phyloP scores from a whole-genome alignment of 2,888 invertebrate species.

The Agrotis segetum region DNA sequence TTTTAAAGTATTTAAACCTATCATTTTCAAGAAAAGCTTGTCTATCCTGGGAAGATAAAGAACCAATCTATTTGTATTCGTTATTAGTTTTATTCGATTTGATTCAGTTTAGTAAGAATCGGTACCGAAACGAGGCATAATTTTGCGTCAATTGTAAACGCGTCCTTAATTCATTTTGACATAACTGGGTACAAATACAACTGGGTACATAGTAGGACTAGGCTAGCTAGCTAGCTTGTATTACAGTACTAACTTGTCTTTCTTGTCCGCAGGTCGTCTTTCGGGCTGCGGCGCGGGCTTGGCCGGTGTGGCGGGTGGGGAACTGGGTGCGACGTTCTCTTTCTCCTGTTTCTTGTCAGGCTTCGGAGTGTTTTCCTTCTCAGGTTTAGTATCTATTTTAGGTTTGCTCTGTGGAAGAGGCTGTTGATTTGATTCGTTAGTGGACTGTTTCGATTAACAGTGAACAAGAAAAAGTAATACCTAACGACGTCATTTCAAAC shows the following conservation, averaged over 20 bases:
- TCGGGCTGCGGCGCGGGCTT: slow-evolving; percentile 70
- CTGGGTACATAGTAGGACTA: neutral
- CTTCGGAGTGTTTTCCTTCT: slow-evolving; percentile 80
- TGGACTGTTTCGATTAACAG: neutral
- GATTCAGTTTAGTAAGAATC: too few species aligned
- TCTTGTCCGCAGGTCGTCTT: slow-evolving; percentile 76
- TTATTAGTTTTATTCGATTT: too few species aligned
- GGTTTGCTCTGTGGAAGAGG: slow-evolving; percentile 77
- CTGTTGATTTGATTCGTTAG: slow-evolving; percentile 18
- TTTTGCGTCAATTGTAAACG: too few species aligned
- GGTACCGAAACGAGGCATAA: too few species aligned
- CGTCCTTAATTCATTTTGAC: neutral
- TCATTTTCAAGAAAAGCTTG: too few species aligned
- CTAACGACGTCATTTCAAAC: too few species aligned
- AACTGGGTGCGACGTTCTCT: slow-evolving; percentile 87
- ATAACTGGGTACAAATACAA: neutral
- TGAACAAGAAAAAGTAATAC: too few species aligned
- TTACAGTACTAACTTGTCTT: slow-evolving; percentile 82
- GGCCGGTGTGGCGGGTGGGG: slow-evolving; percentile 80
- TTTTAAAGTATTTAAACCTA: too few species aligned
- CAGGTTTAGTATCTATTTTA: slow-evolving; percentile 81
- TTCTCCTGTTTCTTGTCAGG: slow-evolving; percentile 87
- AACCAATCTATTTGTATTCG: too few species aligned
- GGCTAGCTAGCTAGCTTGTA: neutral
- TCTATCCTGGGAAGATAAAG: too few species aligned